Percentiles rank a stretch among this genome's conserved stretches.
phyloP scores from a whole-genome alignment of 23 tunicate genomes.

The Styela plicata region DNA sequence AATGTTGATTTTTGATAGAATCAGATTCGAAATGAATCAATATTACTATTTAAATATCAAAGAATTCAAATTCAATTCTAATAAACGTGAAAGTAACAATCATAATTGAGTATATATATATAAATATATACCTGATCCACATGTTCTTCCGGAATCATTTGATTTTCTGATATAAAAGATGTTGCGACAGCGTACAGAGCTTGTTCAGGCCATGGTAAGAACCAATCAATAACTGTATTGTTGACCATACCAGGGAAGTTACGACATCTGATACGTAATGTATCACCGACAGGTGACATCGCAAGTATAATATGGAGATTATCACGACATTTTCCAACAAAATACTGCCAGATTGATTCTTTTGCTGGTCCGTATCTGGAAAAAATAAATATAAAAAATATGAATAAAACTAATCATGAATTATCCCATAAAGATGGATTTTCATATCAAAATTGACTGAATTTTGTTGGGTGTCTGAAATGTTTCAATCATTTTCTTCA shows the following conservation, averaged over 20 bases:
- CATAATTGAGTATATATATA: no score
- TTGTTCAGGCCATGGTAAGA: conserved; percentile 99
- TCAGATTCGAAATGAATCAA: no score
- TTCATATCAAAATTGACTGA: no score
- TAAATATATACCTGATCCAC: conserved; percentile 84
- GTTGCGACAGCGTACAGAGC: conserved; percentile 97
- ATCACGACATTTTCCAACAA: conserved; percentile 88
- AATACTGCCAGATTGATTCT: conserved; percentile 97
- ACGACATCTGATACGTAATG: conserved; percentile 94
- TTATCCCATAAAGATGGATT: background rate
- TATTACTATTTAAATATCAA: no score
- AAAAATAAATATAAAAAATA: no score
- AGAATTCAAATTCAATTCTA: no score
- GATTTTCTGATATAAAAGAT: conserved; percentile 91
- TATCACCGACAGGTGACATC: conserved; percentile 98
- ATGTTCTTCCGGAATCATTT: conserved; percentile 95
- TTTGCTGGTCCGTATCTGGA: conserved; percentile 95
- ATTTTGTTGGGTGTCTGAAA: no score
- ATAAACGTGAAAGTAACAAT: no score
- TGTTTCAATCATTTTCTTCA: no score
- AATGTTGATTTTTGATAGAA: no score
- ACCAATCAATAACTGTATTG: conserved; percentile 98
- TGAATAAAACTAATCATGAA: background rate
- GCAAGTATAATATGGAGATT: conserved; percentile 96
- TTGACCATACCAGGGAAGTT: conserved; percentile 99